Conservation (phyloP, 2,113 vertebrate species). For the Melanocharis versteri region DNA sequence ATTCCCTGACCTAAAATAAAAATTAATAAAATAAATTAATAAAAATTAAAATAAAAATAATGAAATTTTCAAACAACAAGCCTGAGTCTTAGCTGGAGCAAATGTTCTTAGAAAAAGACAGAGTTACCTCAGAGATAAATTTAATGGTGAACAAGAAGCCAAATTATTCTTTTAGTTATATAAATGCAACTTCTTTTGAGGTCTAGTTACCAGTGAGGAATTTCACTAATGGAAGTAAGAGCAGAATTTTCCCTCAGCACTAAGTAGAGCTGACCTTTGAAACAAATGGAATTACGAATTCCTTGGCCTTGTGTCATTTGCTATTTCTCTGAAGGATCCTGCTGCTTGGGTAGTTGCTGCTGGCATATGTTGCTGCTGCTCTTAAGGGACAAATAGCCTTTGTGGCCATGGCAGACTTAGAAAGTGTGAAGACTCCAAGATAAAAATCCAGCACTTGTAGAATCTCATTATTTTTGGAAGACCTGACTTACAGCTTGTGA, state of each 20-base stretch:
- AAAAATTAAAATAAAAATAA: background rate
- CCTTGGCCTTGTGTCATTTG: slow-evolving; percentile 6
- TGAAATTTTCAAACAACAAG: background rate
- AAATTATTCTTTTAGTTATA: background rate
- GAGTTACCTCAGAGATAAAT: background rate
- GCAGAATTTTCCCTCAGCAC: background rate
- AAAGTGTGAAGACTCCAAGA: background rate
- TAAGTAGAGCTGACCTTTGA: slow-evolving; percentile 32
- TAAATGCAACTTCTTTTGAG: background rate
- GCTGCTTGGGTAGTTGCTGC: background rate
- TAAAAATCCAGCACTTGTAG: background rate
- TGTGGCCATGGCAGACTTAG: background rate
- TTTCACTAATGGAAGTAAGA: background rate
- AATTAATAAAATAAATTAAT: background rate
- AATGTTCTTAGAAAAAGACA: background rate
- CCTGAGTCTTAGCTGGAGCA: background rate
- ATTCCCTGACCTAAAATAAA: background rate
- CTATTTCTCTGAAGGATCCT: background rate
- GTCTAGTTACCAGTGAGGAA: background rate
- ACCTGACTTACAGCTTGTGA: background rate
- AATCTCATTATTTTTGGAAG: background rate
- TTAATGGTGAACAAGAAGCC: background rate
- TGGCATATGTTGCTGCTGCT: background rate
- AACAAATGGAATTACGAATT: slow-evolving; percentile 3
- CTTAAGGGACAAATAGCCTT: background rate